Evolutionary conservation across 2,888 invertebrate genomes (phyloP).

Genomic region (Lagria hirta): DNA sequence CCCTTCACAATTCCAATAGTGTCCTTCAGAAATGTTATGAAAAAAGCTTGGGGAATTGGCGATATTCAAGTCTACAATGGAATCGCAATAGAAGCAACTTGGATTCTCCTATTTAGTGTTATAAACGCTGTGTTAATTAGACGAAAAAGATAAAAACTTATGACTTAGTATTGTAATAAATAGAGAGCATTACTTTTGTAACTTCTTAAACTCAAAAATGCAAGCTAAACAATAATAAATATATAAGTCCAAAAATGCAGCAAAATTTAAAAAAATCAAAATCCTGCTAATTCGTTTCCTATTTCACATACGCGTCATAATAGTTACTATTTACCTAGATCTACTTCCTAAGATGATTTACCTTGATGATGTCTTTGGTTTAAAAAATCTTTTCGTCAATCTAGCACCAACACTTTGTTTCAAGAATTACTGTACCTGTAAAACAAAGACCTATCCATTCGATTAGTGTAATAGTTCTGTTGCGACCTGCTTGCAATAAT

Average conservation of each 20-base stretch:
- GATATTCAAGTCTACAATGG: constrained; percentile 74
- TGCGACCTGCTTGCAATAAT: too few relatives aligned
- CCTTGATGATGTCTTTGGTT: too few relatives aligned
- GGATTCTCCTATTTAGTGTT: constrained; percentile 54
- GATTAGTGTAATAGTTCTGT: too few relatives aligned
- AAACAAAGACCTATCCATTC: too few relatives aligned
- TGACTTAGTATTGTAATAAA: not conserved
- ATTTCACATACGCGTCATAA: too few relatives aligned
- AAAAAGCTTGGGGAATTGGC: constrained; percentile 70
- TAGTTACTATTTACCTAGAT: too few relatives aligned
- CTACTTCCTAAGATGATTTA: too few relatives aligned
- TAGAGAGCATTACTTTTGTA: not conserved
- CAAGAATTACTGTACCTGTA: too few relatives aligned
- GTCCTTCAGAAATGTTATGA: constrained; percentile 73
- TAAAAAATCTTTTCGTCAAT: too few relatives aligned
- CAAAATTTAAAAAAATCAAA: constrained; percentile 2
- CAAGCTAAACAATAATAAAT: constrained; percentile 9
- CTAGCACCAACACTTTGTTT: too few relatives aligned
- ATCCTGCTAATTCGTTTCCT: too few relatives aligned
- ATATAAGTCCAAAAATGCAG: constrained; percentile 1
- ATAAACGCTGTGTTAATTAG: constrained; percentile 45
- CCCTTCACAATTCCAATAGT: constrained; percentile 81
- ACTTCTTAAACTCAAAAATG: not conserved
- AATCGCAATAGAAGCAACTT: constrained; percentile 65
- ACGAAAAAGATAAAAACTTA: constrained; percentile 41